Evolutionary conservation across 2,888 invertebrate genomes (phyloP).

Genomic region (Xanthorhoe spadicearia): DNA sequence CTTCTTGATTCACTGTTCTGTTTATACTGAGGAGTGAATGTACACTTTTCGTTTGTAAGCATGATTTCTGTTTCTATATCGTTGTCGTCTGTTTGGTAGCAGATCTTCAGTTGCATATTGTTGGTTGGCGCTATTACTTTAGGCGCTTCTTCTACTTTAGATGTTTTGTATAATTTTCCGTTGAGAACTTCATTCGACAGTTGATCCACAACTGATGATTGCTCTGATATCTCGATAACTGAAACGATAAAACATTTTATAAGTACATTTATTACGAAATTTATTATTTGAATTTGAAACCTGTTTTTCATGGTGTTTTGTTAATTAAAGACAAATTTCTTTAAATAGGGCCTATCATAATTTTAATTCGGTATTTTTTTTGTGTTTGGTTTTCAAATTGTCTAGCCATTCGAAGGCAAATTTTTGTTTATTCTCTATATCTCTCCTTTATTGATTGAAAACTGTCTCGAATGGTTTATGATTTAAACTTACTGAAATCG

Average conservation of each 20-base stretch:
- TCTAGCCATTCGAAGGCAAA: not conserved
- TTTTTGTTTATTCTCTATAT: not conserved
- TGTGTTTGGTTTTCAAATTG: not conserved
- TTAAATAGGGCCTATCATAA: not conserved
- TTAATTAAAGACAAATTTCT: not conserved
- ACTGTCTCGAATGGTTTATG: not conserved
- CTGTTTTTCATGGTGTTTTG: not conserved
- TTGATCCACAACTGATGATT: slow-evolving; percentile 74
- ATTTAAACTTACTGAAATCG: slow-evolving; percentile 85
- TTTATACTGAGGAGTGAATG: slow-evolving; percentile 69
- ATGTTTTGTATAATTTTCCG: slow-evolving; percentile 81
- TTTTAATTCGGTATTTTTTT: not conserved
- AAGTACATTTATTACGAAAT: not conserved
- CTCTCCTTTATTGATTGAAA: not conserved
- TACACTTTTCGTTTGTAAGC: slow-evolving; percentile 69
- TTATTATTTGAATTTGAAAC: not conserved
- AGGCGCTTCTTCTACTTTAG: slow-evolving; percentile 57
- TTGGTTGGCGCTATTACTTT: slow-evolving; percentile 57
- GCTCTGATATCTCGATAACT: slow-evolving; percentile 88
- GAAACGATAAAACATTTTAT: slow-evolving; percentile 43
- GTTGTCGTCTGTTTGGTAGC: slow-evolving; percentile 69
- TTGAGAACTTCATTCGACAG: slow-evolving; percentile 85
- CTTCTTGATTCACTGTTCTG: slow-evolving; percentile 65
- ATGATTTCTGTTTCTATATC: slow-evolving; percentile 71
- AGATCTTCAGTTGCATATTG: slow-evolving; percentile 71